A percentile compares a stretch with the other conserved stretches of the same genome.
phyloP scores from a whole-genome alignment of 1,140 invertebrate species.

The Drosophila malerkotliana region DNA sequence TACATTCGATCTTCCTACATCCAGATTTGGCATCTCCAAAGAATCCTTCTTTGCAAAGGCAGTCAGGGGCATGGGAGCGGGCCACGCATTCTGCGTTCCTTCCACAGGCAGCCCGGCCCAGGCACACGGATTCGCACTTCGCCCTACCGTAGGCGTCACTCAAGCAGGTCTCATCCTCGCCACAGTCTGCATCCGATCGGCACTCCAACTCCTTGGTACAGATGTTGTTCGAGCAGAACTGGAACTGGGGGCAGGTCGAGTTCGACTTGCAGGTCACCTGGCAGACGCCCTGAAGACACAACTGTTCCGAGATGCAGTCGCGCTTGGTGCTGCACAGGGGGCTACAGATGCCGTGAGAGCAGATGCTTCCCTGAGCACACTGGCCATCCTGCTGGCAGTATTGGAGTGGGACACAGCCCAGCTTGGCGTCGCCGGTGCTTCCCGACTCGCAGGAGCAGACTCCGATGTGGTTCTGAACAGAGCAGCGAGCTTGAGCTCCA shows the following conservation, averaged over 20 bases:
- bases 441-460: conserved; percentile 92
- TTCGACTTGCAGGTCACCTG: conserved; percentile 91
- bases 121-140: conserved; percentile 89
- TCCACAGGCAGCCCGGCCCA: conserved; percentile 89
- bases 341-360: conserved; percentile 91
- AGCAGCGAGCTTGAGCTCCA: conserved; percentile 91
- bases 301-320: conserved; percentile 91
- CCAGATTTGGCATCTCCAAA: conserved; percentile 91
- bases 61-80: conserved; percentile 89
- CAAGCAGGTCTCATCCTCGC: conserved; percentile 88
- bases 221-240: conserved; percentile 92
- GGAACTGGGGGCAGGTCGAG: conserved; percentile 90
- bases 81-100: conserved; percentile 91
- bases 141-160: conserved; percentile 88
- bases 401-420: conserved; percentile 91
- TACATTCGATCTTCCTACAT: conserved; percentile 91
- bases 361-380: conserved; percentile 92
- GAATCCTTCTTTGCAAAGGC: conserved; percentile 90
- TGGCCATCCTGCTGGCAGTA: conserved; percentile 91
- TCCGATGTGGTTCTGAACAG: conserved; percentile 89
- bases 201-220: conserved; percentile 92
- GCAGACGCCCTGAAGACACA: conserved; percentile 91
- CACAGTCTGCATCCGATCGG: conserved; percentile 88
- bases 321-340: conserved; percentile 90
- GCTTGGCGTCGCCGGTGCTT: conserved; percentile 92